These are phyloP conservation scores for Leptarthrus brevirostris DNA, from an alignment of 2,888 invertebrate species.

Conservation along the genomic window DNA sequence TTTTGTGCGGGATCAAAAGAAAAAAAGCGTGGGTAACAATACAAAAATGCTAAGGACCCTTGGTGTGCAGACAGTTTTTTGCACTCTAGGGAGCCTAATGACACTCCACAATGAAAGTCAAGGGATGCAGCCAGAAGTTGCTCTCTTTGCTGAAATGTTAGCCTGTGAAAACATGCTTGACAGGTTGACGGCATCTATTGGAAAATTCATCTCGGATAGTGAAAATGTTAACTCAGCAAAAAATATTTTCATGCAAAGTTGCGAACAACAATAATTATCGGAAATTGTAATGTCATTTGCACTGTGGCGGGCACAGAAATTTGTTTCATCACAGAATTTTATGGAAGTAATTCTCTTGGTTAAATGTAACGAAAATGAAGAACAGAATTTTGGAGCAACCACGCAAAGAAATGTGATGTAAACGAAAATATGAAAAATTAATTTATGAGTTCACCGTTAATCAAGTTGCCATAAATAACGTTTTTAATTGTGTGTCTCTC, in stretches of 20 bases:
- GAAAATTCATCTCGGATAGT: constrained; percentile 19
- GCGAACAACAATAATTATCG: constrained; percentile 33
- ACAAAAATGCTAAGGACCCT: constrained; percentile 13
- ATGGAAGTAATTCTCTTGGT: not conserved
- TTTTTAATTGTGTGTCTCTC: no score
- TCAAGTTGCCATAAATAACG: no score
- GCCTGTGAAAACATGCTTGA: constrained; percentile 32
- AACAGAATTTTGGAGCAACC: no score
- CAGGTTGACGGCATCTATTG: constrained; percentile 39
- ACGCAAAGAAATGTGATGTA: no score
- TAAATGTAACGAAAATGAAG: no score
- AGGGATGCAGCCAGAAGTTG: constrained; percentile 21
- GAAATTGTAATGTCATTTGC: constrained; percentile 6
- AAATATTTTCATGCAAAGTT: constrained; percentile 13
- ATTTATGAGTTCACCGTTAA: no score
- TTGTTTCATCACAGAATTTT: not conserved
- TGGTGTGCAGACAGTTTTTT: constrained; percentile 46
- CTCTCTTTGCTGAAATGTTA: constrained; percentile 26
- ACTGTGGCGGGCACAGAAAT: not conserved
- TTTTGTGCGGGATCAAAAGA: not conserved
- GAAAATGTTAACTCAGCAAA: constrained; percentile 38
- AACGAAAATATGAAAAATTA: no score
- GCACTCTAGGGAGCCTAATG: constrained; percentile 24
- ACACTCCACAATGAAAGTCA: constrained; percentile 17
- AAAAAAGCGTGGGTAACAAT: constrained; percentile 14